A percentile compares a stretch with the other conserved stretches of the same genome.
Evolutionary conservation across 2,888 invertebrate genomes (phyloP).

Genomic region (Junonia oenone): DNA sequence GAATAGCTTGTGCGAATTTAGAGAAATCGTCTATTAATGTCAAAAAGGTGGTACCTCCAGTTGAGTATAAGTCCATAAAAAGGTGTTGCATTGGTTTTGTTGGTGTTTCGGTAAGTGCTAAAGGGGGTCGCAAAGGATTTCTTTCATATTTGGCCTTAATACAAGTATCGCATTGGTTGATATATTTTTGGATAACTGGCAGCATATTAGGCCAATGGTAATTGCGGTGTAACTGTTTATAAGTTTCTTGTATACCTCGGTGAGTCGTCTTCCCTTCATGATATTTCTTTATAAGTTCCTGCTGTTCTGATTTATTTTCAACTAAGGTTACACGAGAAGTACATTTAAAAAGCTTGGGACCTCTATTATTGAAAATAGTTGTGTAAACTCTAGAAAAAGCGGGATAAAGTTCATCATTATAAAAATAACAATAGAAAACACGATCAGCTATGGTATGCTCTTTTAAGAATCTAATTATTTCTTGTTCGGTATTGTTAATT

Average conservation of each 20-base stretch:
- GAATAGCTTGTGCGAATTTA: too few species aligned
- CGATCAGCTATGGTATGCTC: too few species aligned
- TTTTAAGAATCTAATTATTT: too few species aligned
- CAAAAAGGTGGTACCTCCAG: too few species aligned
- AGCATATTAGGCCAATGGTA: conserved; percentile 18
- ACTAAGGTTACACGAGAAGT: conserved; percentile 13
- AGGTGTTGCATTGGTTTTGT: not conserved
- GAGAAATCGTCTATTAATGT: too few species aligned
- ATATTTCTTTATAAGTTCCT: conserved; percentile 22
- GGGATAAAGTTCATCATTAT: too few species aligned
- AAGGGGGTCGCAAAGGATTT: not conserved
- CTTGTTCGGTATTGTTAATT: too few species aligned
- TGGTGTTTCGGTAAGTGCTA: not conserved
- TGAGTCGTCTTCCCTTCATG: conserved; percentile 25
- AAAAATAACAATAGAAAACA: not conserved
- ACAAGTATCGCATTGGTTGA: not conserved
- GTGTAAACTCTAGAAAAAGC: conserved; percentile 13
- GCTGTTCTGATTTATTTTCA: conserved; percentile 22
- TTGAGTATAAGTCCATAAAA: too few species aligned
- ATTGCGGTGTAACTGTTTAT: conserved; percentile 21
- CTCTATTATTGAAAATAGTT: conserved; percentile 20
- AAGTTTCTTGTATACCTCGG: conserved; percentile 21
- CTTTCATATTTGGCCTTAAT: not conserved
- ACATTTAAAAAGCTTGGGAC: too few species aligned
- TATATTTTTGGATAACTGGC: not conserved